Percentiles rank a stretch among this genome's conserved stretches.
Conservation (phyloP, 2,113 vertebrate species). For the Elephas maximus region DNA sequence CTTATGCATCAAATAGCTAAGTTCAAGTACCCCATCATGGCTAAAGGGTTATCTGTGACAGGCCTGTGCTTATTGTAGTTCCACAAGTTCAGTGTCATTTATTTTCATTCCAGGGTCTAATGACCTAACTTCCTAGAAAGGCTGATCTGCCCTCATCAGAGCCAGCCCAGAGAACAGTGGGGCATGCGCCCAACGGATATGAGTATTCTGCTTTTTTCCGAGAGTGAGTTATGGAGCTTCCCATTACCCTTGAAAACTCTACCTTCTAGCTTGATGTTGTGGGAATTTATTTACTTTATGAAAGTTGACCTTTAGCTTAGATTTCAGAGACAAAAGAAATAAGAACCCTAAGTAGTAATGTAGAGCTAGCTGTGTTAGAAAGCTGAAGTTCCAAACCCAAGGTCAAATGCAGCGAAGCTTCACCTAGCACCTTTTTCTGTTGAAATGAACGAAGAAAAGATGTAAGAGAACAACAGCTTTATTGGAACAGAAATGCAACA, state of each 20-base stretch:
- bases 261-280: background rate
- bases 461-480: background rate
- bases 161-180: background rate
- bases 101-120: background rate
- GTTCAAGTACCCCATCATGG: background rate
- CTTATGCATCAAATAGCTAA: constrained; percentile 22
- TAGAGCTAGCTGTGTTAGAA: background rate
- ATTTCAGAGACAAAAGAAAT: constrained; percentile 46
- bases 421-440: background rate
- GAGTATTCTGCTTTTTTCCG: background rate
- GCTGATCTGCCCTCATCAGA: background rate
- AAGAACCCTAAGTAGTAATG: background rate
- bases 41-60: background rate
- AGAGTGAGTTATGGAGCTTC: background rate
- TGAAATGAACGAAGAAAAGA: background rate
- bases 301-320: constrained; percentile 38
- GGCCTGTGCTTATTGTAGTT: background rate
- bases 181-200: background rate
- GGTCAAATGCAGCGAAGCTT: background rate
- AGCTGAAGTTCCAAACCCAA: background rate
- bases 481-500: background rate
- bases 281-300: constrained; percentile 35
- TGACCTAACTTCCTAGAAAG: constrained; percentile 13
- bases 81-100: constrained; percentile 32
- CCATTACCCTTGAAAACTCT: background rate